Evolutionary conservation across 2,888 invertebrate genomes (phyloP), one percentile per base, ranked within the genome.

Genomic region (Suillia variegata): DNA sequence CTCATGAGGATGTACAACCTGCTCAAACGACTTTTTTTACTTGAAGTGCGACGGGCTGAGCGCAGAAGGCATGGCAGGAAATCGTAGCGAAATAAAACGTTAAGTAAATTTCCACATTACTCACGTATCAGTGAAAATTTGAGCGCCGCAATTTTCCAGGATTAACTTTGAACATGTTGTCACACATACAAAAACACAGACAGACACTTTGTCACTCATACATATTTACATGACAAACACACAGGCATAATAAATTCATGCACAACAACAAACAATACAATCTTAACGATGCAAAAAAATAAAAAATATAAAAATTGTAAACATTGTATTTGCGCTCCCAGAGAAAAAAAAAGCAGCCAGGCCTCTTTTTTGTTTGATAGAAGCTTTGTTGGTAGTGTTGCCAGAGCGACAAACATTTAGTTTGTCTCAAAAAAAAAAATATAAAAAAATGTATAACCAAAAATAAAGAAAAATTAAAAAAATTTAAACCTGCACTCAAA

Each of bases 81-180:
- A 15, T 6, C 34, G 12, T 20, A 38, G 10, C 52, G 33, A 21
- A 24, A 62, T 48, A 53, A 42, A 20, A n/a, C n/a, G n/a, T n/a
- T n/a, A n/a, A 49, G 24, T 50, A 58, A 52, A 17, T 34, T 20
- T 47, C 17, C 21, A 50, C 22, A 24, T 33, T 13, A 54, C 26
- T 58, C 49, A 49, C 38, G 21, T 48, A 55, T 50, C 56, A 42
- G 34, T 50, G 49, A 47, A 53, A 61, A 58, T 62, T 51, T 20
- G 31, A 45, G 50, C 53, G 21, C 26, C 42, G 47, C 58, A 52
- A 51, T 47, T 54, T 56, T 62, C 51, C 54, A 59, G 62, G 54
- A 59, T 59, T 58, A 54, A 34, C 42, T 34, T 49, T 26, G 42
- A 54, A 49, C 22, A 48, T 54, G 38, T 20, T 24, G 18, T 18